phyloP scores from a whole-genome alignment of 1,140 invertebrate genomes.

The Chrysomallon squamiferum region DNA sequence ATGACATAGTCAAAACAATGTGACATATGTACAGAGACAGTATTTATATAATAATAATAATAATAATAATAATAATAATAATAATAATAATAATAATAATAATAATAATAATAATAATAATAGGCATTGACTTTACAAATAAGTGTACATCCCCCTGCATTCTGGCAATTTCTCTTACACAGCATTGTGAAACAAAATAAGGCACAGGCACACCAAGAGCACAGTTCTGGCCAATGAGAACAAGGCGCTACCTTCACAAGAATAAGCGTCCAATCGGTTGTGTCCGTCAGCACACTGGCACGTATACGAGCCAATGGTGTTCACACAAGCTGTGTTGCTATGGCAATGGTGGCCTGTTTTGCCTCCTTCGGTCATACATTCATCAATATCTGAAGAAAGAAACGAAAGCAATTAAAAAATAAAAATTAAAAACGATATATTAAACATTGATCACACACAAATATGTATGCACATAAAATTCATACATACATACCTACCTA shows the following conservation, averaged over 20 bases:
- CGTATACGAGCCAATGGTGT: slow-evolving; percentile 57
- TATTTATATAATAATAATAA: too few species aligned
- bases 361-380: slow-evolving; percentile 52
- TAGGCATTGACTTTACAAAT: too few species aligned
- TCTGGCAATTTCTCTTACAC: slow-evolving; percentile 5
- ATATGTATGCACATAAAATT: too few species aligned
- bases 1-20: too few species aligned
- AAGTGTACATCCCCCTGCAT: too few species aligned
- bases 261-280: slow-evolving; percentile 38
- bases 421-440: too few species aligned
- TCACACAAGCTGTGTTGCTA: slow-evolving; percentile 70
- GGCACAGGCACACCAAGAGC: slow-evolving; percentile 10
- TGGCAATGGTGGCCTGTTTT: slow-evolving; percentile 72
- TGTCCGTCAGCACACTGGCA: slow-evolving; percentile 55
- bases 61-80: too few species aligned
- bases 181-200: slow-evolving; percentile 10
- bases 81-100: too few species aligned
- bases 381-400: slow-evolving; percentile 54
- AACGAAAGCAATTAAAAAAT: background rate
- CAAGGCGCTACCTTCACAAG: slow-evolving; percentile 45
- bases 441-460: too few species aligned
- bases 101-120: too few species aligned
- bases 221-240: slow-evolving; percentile 7
- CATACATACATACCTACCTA: too few species aligned
- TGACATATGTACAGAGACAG: too few species aligned